Evolutionary conservation across 2,888 invertebrate genomes (phyloP).

Genomic region (Spodoptera exigua): DNA sequence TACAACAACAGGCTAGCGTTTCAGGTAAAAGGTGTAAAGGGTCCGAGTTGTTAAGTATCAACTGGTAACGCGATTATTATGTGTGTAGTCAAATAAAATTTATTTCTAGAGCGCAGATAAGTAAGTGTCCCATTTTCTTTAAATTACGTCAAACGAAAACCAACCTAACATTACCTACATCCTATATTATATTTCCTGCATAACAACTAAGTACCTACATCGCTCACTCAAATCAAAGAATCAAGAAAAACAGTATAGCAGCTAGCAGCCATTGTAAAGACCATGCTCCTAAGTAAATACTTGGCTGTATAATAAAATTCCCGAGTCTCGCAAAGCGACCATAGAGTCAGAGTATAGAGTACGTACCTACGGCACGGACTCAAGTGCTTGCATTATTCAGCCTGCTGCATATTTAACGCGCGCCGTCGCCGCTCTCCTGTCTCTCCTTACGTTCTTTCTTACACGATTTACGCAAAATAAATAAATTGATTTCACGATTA

Average conservation of each 20-base stretch:
- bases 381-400: conserved; percentile 73
- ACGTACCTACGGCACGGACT: conserved; percentile 30
- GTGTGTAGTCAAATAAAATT: too few species aligned
- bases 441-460: conserved; percentile 35
- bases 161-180: neutral
- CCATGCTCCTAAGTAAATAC: conserved; percentile 48
- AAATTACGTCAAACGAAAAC: too few species aligned
- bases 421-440: conserved; percentile 47
- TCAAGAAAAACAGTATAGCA: too few species aligned
- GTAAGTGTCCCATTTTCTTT: too few species aligned
- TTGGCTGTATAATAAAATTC: conserved; percentile 55
- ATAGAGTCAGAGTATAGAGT: conserved; percentile 39
- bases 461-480: conserved; percentile 30
- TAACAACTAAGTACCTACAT: neutral
- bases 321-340: conserved; percentile 44
- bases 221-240: too few species aligned
- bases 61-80: too few species aligned
- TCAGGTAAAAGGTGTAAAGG: too few species aligned
- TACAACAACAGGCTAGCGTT: too few species aligned
- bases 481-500: too few species aligned
- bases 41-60: too few species aligned
- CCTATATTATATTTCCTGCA: neutral
- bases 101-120: too few species aligned
- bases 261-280: neutral
- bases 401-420: conserved; percentile 72